phyloP scores from a whole-genome alignment of 1,140 invertebrate genomes.

The Leptinotarsa lineolata region DNA sequence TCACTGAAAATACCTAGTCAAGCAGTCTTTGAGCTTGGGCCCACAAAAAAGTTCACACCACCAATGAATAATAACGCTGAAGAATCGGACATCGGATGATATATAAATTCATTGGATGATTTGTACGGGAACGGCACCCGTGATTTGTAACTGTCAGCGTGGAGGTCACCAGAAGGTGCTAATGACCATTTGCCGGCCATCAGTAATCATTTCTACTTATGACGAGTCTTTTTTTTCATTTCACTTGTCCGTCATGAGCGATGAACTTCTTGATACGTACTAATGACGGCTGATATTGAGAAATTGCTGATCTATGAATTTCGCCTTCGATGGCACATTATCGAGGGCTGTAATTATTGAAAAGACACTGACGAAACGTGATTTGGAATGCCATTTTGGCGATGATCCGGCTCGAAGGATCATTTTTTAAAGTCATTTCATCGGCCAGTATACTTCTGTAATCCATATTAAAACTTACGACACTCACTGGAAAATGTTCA shows the following conservation, averaged over 20 bases:
- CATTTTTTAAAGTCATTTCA: too few relatives aligned
- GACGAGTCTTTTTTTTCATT: background rate
- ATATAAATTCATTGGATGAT: constrained; percentile 21
- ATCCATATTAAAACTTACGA: too few relatives aligned
- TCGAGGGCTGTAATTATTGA: background rate
- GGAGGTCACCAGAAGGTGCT: constrained; percentile 22
- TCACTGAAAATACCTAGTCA: too few relatives aligned
- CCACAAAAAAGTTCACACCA: background rate
- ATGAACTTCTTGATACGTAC: background rate
- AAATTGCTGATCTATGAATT: background rate
- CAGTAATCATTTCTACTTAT: constrained; percentile 3
- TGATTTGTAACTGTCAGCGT: constrained; percentile 25
- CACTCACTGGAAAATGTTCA: too few relatives aligned
- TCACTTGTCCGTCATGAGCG: background rate
- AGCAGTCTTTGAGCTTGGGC: background rate
- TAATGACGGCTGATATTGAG: constrained; percentile 8
- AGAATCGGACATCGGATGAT: constrained; percentile 11
- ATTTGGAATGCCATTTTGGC: too few relatives aligned
- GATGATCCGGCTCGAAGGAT: too few relatives aligned
- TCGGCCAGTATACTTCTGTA: too few relatives aligned
- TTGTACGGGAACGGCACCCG: constrained; percentile 13
- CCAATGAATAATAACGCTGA: background rate
- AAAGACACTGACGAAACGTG: too few relatives aligned
- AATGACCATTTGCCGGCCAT: constrained; percentile 9
- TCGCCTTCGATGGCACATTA: background rate